phyloP scores from a whole-genome alignment of 2,888 invertebrate species.

The Callosobruchus maculatus region DNA sequence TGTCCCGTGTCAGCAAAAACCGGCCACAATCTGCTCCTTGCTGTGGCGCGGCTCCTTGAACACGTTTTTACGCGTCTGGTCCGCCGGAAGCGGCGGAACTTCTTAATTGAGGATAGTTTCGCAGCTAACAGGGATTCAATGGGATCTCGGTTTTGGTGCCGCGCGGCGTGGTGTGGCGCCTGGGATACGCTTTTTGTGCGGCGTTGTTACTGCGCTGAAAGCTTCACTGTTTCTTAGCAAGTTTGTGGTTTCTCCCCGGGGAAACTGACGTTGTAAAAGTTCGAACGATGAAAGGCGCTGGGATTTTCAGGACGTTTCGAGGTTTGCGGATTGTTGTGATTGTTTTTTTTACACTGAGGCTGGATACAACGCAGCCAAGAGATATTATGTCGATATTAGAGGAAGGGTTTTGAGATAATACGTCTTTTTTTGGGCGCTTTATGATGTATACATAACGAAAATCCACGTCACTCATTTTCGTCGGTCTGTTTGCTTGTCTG shows the following conservation, averaged over 20 bases:
- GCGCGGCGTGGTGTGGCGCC: no score
- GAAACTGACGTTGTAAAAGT: not conserved
- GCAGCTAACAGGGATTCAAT: not conserved
- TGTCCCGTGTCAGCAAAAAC: not conserved
- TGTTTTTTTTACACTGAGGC: no score
- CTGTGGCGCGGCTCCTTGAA: not conserved
- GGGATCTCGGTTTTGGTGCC: not conserved
- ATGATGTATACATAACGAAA: no score
- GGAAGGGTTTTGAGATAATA: no score
- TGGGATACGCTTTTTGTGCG: not conserved
- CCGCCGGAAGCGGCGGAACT: not conserved
- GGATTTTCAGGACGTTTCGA: no score
- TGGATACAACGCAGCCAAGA: no score
- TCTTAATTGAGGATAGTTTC: slow-evolving; percentile 2
- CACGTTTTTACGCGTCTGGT: not conserved
- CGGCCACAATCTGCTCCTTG: not conserved
- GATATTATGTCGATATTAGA: no score
- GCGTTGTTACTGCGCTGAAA: not conserved
- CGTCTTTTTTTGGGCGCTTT: no score
- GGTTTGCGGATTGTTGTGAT: no score
- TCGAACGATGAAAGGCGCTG: not conserved
- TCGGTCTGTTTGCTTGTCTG: no score
- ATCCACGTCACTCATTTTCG: no score
- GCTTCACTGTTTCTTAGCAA: not conserved
- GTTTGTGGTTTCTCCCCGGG: not conserved